These are phyloP conservation scores for Nemopilema nomurai DNA, from an alignment of 30 jellyfish, hydroid and myxozoan genomes.

Conservation along the genomic window DNA sequence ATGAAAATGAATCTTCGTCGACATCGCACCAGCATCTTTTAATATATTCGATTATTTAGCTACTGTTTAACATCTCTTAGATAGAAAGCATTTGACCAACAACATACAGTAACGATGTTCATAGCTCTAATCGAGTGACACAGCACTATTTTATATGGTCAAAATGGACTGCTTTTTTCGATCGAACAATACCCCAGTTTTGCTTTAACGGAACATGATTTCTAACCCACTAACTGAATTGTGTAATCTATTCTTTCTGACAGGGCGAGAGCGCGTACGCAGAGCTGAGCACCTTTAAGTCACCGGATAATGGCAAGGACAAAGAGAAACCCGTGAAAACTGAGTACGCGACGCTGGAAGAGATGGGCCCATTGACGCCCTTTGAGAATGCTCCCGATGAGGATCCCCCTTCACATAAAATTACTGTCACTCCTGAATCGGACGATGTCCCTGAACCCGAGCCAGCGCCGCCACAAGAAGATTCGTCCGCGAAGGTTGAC, in stretches of 20 bases:
- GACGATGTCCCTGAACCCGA: constrained; percentile 3
- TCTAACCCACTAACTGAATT: constrained; percentile 65
- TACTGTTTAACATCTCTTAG: no score
- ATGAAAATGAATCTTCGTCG: no score
- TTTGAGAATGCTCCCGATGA: constrained; percentile 2
- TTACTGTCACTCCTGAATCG: constrained; percentile 23
- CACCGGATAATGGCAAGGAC: constrained; percentile 25
- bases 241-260: constrained; percentile 18
- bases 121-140: no score
- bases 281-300: constrained; percentile 50
- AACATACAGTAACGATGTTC: no score
- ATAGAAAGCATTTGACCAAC: no score
- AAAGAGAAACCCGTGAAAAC: constrained; percentile 50
- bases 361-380: constrained; percentile 49
- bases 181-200: not conserved
- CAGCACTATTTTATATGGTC: no score
- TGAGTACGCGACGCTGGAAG: constrained; percentile 61
- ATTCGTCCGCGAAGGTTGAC: constrained; percentile 29
- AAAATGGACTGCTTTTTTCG: no score
- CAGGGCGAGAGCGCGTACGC: constrained; percentile 66
- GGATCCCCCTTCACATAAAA: constrained; percentile 14
- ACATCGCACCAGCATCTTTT: no score
- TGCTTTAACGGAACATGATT: constrained; percentile 13
- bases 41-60: no score
- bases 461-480: constrained; percentile 6